A percentile compares a stretch with the other conserved stretches of the same genome.
Conservation (phyloP, 2,888 invertebrate species). For the Drosophila macrothrix region DNA sequence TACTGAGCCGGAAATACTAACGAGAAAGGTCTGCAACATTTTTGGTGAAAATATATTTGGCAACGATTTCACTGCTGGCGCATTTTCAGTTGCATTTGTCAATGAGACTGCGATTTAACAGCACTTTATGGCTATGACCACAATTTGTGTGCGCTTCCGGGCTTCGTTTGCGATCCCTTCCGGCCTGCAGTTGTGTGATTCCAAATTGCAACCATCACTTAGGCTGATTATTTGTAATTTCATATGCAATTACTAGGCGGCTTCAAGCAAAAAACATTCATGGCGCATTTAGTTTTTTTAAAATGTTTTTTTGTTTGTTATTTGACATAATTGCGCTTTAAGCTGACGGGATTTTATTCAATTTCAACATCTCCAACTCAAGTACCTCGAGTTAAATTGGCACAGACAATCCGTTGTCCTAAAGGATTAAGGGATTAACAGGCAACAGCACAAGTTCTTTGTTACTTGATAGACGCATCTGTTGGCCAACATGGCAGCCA, state of each 20-base stretch:
- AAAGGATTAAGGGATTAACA: conserved; percentile 72
- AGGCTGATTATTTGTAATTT: conserved; percentile 58
- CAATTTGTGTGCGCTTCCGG: neutral
- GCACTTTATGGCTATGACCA: conserved; percentile 30
- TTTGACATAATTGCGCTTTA: conserved; percentile 25
- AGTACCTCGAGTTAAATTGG: conserved; percentile 14
- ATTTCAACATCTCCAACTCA: conserved; percentile 22
- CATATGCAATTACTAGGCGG: conserved; percentile 10
- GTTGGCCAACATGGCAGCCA: conserved; percentile 64
- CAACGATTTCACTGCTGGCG: conserved; percentile 34
- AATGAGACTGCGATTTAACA: conserved; percentile 32
- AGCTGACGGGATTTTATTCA: conserved; percentile 25
- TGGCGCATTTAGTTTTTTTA: too few relatives aligned
- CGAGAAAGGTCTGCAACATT: conserved; percentile 62
- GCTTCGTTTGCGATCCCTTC: neutral
- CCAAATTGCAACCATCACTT: conserved; percentile 39
- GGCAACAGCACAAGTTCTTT: conserved; percentile 61
- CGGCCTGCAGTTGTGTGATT: neutral
- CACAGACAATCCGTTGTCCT: conserved; percentile 48
- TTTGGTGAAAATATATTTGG: conserved; percentile 49
- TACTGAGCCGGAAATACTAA: conserved; percentile 58
- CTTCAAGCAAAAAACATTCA: too few relatives aligned
- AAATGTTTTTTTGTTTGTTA: neutral
- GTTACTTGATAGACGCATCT: conserved; percentile 57
- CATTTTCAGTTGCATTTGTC: conserved; percentile 32